These are phyloP conservation scores for Oedothorax gibbosus DNA, from an alignment of 1,140 invertebrate species.

Conservation along the genomic window DNA sequence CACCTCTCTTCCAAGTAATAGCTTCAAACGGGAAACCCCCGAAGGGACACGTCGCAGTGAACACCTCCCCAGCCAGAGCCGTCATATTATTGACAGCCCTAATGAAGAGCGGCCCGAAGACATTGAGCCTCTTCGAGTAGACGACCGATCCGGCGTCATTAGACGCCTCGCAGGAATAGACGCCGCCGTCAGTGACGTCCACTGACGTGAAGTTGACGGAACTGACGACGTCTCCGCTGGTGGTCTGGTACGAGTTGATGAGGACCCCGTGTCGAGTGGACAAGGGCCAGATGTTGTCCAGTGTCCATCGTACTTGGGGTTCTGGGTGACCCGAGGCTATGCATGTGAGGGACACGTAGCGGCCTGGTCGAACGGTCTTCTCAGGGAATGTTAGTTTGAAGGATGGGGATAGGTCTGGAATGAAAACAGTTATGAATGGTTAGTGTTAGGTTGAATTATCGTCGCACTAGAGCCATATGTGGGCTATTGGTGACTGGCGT, in stretches of 20 bases:
- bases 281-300: conserved; percentile 75
- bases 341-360: conserved; percentile 84
- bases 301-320: conserved; percentile 93
- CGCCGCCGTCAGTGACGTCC: conserved; percentile 74
- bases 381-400: conserved; percentile 87
- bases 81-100: conserved; percentile 69
- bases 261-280: conserved; percentile 53
- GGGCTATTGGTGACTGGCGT: too few species aligned
- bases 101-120: conserved; percentile 63
- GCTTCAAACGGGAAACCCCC: conserved; percentile 60
- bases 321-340: conserved; percentile 89
- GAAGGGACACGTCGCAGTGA: conserved; percentile 57
- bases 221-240: conserved; percentile 81
- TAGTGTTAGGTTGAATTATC: too few species aligned
- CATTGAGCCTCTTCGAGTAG: conserved; percentile 66
- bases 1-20: conserved; percentile 60
- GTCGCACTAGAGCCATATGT: too few species aligned
- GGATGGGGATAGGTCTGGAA: conserved; percentile 74
- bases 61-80: conserved; percentile 55
- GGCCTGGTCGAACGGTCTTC: conserved; percentile 87
- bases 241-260: conserved; percentile 54
- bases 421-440: conserved; percentile 3
- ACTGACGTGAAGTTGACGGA: conserved; percentile 91
- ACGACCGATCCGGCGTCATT: conserved; percentile 69
- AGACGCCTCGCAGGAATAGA: conserved; percentile 67